Evolutionary conservation across 2,797 vertebrate species (phyloP).

Genomic region (Toxotes lorentzi): DNA sequence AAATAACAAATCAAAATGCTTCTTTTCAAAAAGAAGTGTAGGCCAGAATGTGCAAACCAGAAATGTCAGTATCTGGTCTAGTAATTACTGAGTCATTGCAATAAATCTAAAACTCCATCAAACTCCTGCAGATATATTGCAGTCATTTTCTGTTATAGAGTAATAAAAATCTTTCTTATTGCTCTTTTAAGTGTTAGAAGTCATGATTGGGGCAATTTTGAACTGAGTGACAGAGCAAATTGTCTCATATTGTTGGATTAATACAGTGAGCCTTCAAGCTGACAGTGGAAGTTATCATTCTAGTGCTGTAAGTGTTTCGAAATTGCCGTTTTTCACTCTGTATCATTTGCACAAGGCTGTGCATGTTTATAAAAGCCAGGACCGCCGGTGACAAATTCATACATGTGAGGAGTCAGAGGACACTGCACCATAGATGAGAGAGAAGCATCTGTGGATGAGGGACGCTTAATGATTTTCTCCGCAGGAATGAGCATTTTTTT

Average conservation of each 20-base stretch:
- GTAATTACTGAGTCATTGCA: constrained; percentile 38
- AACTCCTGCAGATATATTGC: constrained; percentile 54
- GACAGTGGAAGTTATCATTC: constrained; percentile 33
- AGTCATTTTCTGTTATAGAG: constrained; percentile 55
- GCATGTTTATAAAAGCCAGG: constrained; percentile 39
- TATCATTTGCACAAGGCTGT: constrained; percentile 36
- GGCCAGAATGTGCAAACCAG: neutral
- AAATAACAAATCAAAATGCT: no score
- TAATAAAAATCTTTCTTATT: constrained; percentile 55
- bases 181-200: constrained; percentile 54
- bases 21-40: no score
- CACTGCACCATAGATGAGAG: constrained; percentile 30
- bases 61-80: constrained; percentile 5
- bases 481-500: constrained; percentile 54
- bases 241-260: constrained; percentile 47
- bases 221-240: constrained; percentile 54
- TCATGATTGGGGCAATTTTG: constrained; percentile 57
- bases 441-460: constrained; percentile 43
- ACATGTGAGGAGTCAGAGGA: constrained; percentile 31
- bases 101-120: constrained; percentile 52
- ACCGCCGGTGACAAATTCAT: constrained; percentile 46
- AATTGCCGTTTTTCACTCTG: neutral
- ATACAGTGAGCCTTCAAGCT: constrained; percentile 35
- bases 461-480: constrained; percentile 60
- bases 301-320: neutral